phyloP scores from a whole-genome alignment of 2,888 invertebrate species.

The Erebia aethiops region DNA sequence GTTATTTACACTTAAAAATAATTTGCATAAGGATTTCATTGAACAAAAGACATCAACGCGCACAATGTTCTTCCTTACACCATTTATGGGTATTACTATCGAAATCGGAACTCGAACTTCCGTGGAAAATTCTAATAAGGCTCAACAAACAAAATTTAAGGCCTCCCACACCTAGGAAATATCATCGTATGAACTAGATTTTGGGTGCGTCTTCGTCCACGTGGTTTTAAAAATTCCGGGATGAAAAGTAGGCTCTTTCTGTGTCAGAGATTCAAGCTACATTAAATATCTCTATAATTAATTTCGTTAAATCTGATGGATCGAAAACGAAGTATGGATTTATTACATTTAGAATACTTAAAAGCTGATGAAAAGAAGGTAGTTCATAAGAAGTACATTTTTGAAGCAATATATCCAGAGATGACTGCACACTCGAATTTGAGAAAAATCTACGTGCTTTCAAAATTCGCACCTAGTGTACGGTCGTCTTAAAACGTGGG shows the following conservation, averaged over 20 bases:
- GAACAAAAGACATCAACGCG: slow-evolving; percentile 29
- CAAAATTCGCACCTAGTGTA: neutral
- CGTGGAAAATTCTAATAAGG: slow-evolving; percentile 36
- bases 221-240: too few relatives aligned
- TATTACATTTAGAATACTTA: too few relatives aligned
- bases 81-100: slow-evolving; percentile 31
- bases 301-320: too few relatives aligned
- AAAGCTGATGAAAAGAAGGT: too few relatives aligned
- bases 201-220: too few relatives aligned
- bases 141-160: neutral
- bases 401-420: neutral
- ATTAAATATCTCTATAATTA: too few relatives aligned
- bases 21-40: slow-evolving; percentile 10
- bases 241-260: too few relatives aligned
- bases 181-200: neutral
- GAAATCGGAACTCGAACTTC: slow-evolving; percentile 31
- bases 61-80: slow-evolving; percentile 29
- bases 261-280: too few relatives aligned
- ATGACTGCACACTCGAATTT: neutral
- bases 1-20: neutral
- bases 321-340: too few relatives aligned
- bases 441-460: neutral
- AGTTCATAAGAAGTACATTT: neutral
- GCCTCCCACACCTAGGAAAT: neutral
- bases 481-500: slow-evolving; percentile 53